Evolutionary conservation across 2,113 vertebrate species (phyloP).

Genomic region (Ceyx melanurus): DNA sequence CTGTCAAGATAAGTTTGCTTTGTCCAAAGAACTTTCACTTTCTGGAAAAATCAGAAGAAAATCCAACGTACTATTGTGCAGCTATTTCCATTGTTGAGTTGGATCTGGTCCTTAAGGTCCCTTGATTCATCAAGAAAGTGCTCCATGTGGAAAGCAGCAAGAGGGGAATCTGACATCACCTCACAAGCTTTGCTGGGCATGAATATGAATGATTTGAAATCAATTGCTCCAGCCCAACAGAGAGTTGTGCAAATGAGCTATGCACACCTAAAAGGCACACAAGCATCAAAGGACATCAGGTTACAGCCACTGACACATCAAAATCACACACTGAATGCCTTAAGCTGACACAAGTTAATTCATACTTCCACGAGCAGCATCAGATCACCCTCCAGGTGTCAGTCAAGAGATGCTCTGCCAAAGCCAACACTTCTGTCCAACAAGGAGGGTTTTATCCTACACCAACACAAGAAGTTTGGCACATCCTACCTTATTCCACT

Average conservation of each 20-base stretch:
- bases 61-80: neutral
- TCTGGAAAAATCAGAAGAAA: neutral
- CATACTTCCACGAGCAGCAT: neutral
- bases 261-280: neutral
- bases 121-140: neutral
- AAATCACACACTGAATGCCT: neutral
- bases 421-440: neutral
- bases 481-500: neutral
- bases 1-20: neutral
- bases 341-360: neutral
- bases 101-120: neutral
- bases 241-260: neutral
- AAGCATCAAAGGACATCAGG: rapidly evolving
- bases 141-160: neutral
- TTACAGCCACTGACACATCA: rapidly evolving
- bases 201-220: rapidly evolving
- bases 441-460: neutral
- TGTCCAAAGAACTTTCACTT: neutral
- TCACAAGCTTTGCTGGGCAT: neutral
- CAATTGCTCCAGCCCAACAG: neutral
- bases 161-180: neutral
- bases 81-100: neutral
- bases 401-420: neutral
- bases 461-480: neutral
- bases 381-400: neutral